Evolutionary conservation across 1,140 invertebrate species (phyloP).

Genomic region (Nomia melanderi): DNA sequence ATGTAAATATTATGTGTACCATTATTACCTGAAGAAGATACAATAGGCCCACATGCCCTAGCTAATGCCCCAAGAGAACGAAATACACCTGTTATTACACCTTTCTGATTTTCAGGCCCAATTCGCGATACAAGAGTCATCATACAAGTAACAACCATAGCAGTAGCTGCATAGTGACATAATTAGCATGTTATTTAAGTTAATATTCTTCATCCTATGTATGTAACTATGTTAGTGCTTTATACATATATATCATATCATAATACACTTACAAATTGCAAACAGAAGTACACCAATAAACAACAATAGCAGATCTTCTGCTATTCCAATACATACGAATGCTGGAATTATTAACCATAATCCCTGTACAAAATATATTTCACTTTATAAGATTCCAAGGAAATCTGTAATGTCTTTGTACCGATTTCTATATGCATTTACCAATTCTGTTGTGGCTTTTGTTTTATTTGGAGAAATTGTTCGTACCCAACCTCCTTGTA

Average conservation of each 20-base stretch:
- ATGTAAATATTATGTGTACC: too few relatives aligned
- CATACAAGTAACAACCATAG: constrained; percentile 96
- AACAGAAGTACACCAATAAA: constrained; percentile 93
- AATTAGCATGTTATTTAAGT: neutral
- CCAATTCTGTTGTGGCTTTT: constrained; percentile 86
- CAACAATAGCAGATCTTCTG: constrained; percentile 83
- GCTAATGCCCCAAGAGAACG: constrained; percentile 96
- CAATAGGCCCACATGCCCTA: constrained; percentile 93
- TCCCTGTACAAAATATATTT: constrained; percentile 84
- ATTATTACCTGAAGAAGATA: constrained; percentile 88
- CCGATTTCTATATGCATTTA: constrained; percentile 70
- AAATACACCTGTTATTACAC: constrained; percentile 95
- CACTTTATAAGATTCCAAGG: neutral
- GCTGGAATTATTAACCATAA: constrained; percentile 93
- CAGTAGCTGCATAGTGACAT: constrained; percentile 88
- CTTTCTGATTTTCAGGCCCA: constrained; percentile 92
- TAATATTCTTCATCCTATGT: too few relatives aligned
- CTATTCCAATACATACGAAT: constrained; percentile 92
- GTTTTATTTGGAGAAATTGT: constrained; percentile 89
- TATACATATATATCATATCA: constrained; percentile 9
- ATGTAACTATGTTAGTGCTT: too few relatives aligned
- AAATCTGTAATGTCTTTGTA: neutral
- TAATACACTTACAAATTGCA: constrained; percentile 90
- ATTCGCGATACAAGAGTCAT: constrained; percentile 93
- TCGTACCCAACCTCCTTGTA: constrained; percentile 95